Conservation (phyloP, 1,140 invertebrate genomes). For the Diabrotica virgifera region DNA sequence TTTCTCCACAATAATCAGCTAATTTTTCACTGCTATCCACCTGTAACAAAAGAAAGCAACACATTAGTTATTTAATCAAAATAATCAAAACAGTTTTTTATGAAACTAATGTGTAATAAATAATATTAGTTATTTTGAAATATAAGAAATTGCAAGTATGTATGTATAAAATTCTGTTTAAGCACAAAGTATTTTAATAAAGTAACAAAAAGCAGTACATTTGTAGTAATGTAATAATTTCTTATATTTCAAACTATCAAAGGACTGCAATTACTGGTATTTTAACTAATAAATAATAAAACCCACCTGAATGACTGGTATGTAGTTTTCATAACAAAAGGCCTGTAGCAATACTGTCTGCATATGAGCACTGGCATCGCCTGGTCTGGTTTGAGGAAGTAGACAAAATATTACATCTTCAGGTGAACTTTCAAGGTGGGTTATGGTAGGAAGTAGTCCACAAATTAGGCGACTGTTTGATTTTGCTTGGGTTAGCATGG, state of each 20-base stretch:
- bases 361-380: slow-evolving; percentile 65
- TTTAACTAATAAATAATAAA: background rate
- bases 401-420: slow-evolving; percentile 63
- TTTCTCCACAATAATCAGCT: slow-evolving; percentile 37
- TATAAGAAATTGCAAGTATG: too few species aligned
- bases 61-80: background rate
- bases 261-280: too few species aligned
- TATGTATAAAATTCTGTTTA: too few species aligned
- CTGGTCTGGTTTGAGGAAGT: slow-evolving; percentile 57
- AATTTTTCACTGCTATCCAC: slow-evolving; percentile 45
- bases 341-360: slow-evolving; percentile 67
- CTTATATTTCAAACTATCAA: too few species aligned
- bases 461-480: slow-evolving; percentile 59
- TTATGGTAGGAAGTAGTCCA: slow-evolving; percentile 59
- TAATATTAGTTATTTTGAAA: too few species aligned
- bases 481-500: slow-evolving; percentile 56
- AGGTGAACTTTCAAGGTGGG: slow-evolving; percentile 57
- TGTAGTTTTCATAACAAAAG: slow-evolving; percentile 67
- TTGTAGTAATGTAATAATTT: too few species aligned
- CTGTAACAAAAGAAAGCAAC: slow-evolving; percentile 37
- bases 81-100: too few species aligned
- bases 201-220: too few species aligned
- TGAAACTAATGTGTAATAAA: background rate
- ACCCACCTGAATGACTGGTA: slow-evolving; percentile 63
- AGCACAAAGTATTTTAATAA: too few species aligned